A percentile compares a stretch with the other conserved stretches of the same genome.
Conservation (phyloP, 2,113 vertebrate genomes). For the Tetrao urogallus region DNA sequence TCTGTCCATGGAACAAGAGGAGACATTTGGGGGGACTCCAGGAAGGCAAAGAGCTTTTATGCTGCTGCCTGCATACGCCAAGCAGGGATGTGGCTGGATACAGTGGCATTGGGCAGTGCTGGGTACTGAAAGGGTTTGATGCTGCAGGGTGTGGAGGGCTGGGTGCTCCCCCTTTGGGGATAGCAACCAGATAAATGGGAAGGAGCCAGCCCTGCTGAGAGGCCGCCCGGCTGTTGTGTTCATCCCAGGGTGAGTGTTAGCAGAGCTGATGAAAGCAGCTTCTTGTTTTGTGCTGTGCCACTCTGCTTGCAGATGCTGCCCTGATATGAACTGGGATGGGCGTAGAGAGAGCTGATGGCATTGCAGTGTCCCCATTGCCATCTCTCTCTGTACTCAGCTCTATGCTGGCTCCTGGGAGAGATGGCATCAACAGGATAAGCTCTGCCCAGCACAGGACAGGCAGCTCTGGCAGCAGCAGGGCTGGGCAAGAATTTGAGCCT, state of each 20-base stretch:
- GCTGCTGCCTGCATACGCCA: not conserved
- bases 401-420: not conserved
- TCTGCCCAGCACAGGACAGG: not conserved
- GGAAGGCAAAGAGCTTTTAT: not conserved
- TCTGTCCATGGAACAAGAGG: not conserved
- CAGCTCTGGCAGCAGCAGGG: not conserved
- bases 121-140: not conserved
- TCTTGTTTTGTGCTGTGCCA: not conserved
- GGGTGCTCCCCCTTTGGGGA: not conserved
- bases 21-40: no score
- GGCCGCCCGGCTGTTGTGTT: fast-evolving
- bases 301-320: not conserved
- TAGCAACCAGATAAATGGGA: not conserved
- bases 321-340: not conserved
- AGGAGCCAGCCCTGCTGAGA: not conserved
- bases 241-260: not conserved
- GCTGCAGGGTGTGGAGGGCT: not conserved
- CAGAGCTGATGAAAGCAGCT: not conserved
- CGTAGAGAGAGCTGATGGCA: fast-evolving
- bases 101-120: not conserved
- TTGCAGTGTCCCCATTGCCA: fast-evolving
- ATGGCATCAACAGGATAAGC: not conserved
- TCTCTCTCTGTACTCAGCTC: not conserved
- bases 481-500: not conserved
- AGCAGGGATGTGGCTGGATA: not conserved